These are phyloP conservation scores for Conger conger DNA, from an alignment of 2,113 vertebrate species.

Conservation along the genomic window DNA sequence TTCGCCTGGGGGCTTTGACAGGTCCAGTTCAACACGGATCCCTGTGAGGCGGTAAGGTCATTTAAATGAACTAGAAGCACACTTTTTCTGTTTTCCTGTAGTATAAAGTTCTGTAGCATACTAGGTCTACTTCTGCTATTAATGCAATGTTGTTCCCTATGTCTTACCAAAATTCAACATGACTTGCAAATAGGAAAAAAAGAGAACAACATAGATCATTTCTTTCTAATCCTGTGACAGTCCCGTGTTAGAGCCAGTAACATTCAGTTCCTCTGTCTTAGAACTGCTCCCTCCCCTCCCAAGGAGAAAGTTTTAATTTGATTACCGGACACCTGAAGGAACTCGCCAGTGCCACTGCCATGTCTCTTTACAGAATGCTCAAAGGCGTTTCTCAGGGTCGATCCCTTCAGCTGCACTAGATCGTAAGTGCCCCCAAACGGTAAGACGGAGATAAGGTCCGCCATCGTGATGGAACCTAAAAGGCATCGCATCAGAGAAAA, in stretches of 20 bases:
- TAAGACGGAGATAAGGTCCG: constrained; percentile 81
- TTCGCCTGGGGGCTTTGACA: constrained; percentile 61
- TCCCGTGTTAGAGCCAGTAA: background rate
- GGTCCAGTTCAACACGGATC: constrained; percentile 78
- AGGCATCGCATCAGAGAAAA: background rate
- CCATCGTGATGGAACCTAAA: constrained; percentile 85
- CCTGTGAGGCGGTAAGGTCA: constrained; percentile 61
- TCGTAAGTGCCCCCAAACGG: constrained; percentile 90
- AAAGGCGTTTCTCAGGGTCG: constrained; percentile 79
- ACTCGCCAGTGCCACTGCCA: constrained; percentile 77
- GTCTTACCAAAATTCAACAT: too few species aligned
- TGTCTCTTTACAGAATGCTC: constrained; percentile 83
- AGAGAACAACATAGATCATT: too few species aligned
- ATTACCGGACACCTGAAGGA: constrained; percentile 90
- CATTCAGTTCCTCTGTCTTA: background rate
- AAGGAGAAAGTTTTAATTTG: background rate
- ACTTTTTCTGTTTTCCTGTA: background rate
- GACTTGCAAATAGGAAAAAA: too few species aligned
- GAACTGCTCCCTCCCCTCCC: background rate
- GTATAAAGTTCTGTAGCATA: too few species aligned
- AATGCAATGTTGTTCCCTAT: too few species aligned
- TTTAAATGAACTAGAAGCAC: background rate
- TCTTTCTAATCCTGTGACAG: too few species aligned
- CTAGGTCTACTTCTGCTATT: too few species aligned
- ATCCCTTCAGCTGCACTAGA: constrained; percentile 79